Base-by-base conservation (phyloP, 2,113 vertebrate species). In the Turnix velox region DNA sequence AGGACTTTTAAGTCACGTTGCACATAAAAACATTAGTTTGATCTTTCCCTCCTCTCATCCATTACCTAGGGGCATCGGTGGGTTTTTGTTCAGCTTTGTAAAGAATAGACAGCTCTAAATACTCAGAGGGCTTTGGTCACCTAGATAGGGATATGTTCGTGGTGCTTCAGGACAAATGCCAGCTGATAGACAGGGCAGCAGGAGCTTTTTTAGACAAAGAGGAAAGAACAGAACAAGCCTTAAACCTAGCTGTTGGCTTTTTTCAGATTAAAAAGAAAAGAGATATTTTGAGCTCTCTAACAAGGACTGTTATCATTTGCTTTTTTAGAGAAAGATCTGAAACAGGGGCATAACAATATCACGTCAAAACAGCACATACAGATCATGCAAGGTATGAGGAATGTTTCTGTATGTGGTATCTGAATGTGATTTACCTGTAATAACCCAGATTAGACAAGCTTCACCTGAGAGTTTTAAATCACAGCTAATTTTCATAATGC, bases 221-320 rank as follows among this genome's bases (percentile, higher is more conserved):
- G 18, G n/a, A 85, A 91, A 88, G 85, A 91, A 88, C 63, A 94
- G 75, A 90, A 92, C 39, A 93, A 73, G 72, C 75, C 87, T 89
- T 80, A n/a, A 95, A 92, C 87, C 23, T 94, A 88, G 79, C 71
- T 85, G 51, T 49, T 59, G 83, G 88, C 55, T 93, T 24, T 72
- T 76, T 20, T 37, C 31, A 4, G 40, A 10, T 31, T 67, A 84
- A 59, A 57, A 42, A 37, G 49, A 14, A 14, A 62, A 6, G 54
- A 80, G 10, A 63, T 67, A 80, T 87, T 92, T 85, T 78, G 68
- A 82, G 43, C 22, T 91, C 25, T 19, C 49, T 90, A 79, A 49
- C n/a, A 65, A 93, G 42, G 24, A 84, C 40, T 81, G 27, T 24
- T 87, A 37, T 72, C 23, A 83, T 94, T 76, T 69, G 18, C 25